These are phyloP conservation scores for Platypus cylindrus DNA, from an alignment of 2,888 invertebrate genomes.

Conservation along the genomic window DNA sequence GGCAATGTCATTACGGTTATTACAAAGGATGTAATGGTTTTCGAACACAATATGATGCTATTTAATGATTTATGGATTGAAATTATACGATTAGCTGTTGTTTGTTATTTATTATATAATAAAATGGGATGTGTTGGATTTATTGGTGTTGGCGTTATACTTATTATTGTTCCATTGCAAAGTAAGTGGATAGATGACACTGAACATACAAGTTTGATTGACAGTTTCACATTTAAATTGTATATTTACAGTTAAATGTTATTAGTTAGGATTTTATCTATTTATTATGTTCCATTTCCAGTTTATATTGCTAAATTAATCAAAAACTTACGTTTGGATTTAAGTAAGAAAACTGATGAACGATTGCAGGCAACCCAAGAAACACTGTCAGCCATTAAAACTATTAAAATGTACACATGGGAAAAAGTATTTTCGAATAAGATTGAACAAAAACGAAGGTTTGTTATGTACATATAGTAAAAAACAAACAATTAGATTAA, in stretches of 20 bases:
- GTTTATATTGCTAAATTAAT: conserved; percentile 14
- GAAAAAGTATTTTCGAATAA: conserved; percentile 26
- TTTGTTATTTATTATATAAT: conserved; percentile 64
- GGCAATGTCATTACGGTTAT: conserved; percentile 75
- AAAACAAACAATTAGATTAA: background rate
- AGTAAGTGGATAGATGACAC: conserved; percentile 13
- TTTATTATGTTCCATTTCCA: conserved; percentile 4
- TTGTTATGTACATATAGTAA: background rate
- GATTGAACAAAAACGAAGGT: conserved; percentile 40
- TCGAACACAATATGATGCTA: conserved; percentile 77
- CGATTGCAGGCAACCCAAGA: conserved; percentile 26
- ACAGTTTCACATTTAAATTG: background rate
- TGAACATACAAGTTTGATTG: too few relatives aligned
- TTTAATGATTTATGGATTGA: conserved; percentile 88
- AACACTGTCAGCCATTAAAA: conserved; percentile 25
- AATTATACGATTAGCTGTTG: conserved; percentile 66
- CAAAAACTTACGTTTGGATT: conserved; percentile 19
- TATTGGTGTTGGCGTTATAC: conserved; percentile 40
- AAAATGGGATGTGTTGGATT: conserved; percentile 40
- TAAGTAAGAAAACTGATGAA: conserved; percentile 27
- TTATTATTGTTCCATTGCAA: conserved; percentile 22
- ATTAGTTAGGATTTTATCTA: background rate
- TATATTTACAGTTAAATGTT: background rate
- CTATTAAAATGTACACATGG: conserved; percentile 29
- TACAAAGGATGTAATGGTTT: conserved; percentile 84